phyloP scores from a whole-genome alignment of 2,888 invertebrate genomes.

The Drosophila diplacantha region DNA sequence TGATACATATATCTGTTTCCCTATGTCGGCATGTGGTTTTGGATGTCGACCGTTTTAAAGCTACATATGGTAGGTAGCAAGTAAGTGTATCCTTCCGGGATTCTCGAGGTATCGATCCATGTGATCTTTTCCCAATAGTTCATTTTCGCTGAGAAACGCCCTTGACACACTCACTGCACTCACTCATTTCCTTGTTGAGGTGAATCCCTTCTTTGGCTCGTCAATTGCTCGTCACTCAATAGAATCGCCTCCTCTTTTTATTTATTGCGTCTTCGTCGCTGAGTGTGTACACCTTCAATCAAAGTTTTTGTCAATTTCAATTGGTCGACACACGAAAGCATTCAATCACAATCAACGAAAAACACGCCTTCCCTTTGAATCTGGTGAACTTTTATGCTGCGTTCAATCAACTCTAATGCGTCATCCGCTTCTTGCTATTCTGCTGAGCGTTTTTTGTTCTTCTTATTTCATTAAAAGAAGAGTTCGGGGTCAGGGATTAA shows the following conservation, averaged over 20 bases:
- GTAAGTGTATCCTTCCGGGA: no score
- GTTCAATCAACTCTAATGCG: slow-evolving; percentile 48
- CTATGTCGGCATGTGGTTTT: slow-evolving; percentile 9
- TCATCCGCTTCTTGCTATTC: slow-evolving; percentile 33
- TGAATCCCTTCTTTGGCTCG: background rate
- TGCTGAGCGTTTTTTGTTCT: slow-evolving; percentile 12
- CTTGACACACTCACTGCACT: slow-evolving; percentile 5
- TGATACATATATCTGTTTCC: no score
- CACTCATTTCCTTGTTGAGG: slow-evolving; percentile 10
- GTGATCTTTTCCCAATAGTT: background rate
- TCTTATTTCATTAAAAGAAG: slow-evolving; percentile 63
- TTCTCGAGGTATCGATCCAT: background rate
- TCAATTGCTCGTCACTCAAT: slow-evolving; percentile 29
- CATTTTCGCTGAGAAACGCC: no score
- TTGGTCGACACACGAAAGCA: slow-evolving; percentile 43
- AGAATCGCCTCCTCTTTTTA: slow-evolving; percentile 5
- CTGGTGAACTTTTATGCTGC: slow-evolving; percentile 9
- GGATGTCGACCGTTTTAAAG: slow-evolving; percentile 5
- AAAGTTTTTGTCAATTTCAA: slow-evolving; percentile 49
- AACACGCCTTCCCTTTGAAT: slow-evolving; percentile 26
- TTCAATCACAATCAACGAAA: slow-evolving; percentile 40
- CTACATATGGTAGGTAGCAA: slow-evolving; percentile 12
- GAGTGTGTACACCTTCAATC: slow-evolving; percentile 51
- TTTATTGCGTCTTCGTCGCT: slow-evolving; percentile 1
- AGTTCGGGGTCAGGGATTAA: slow-evolving; percentile 71